Conservation (phyloP, 2,113 vertebrate genomes). For the Salvelinus sp. region DNA sequence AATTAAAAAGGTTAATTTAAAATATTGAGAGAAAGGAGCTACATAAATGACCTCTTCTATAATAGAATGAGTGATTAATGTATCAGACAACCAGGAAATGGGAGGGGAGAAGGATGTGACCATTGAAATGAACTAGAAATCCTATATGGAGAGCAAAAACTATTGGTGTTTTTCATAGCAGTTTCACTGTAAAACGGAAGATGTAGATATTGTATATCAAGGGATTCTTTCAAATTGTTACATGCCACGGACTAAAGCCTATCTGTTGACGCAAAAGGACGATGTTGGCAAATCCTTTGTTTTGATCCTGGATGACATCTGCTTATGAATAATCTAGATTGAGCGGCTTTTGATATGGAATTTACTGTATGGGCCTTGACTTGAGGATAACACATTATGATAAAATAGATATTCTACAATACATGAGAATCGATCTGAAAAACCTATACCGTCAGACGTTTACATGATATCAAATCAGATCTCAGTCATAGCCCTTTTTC, state of each 20-base stretch:
- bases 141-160: not conserved
- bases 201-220: too few species aligned
- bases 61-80: constrained; percentile 55
- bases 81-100: not conserved
- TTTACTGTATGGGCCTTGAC: not conserved
- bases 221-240: not conserved
- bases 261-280: not conserved
- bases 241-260: constrained; percentile 1
- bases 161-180: not conserved
- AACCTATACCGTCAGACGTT: not conserved
- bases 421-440: not conserved
- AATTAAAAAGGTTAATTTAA: constrained; percentile 70
- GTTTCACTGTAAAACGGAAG: not conserved
- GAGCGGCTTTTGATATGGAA: not conserved
- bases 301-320: constrained; percentile 13
- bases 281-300: not conserved
- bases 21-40: constrained; percentile 46
- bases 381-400: not conserved
- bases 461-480: not conserved
- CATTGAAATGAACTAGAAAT: constrained; percentile 9
- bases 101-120: not conserved
- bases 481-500: not conserved
- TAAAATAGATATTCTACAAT: not conserved
- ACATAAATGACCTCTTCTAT: constrained; percentile 53
- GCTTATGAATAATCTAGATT: constrained; percentile 16